Percentiles rank a stretch among this genome's conserved stretches.
Evolutionary conservation across 2,113 vertebrate species (phyloP).

Genomic region (Mola mola): DNA sequence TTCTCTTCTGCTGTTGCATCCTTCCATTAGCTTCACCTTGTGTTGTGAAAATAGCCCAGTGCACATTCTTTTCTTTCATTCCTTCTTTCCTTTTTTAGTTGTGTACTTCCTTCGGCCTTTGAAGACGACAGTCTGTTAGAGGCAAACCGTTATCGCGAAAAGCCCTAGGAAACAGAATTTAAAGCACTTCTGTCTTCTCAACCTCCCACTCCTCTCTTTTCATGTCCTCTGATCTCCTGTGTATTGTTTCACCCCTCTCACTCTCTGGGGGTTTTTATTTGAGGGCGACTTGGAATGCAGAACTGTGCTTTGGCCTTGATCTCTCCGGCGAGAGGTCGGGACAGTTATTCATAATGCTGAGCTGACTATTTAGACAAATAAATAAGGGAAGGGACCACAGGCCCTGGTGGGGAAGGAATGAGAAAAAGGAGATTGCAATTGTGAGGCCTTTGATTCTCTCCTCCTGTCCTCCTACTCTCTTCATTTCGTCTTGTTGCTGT

Average conservation of each 20-base stretch:
- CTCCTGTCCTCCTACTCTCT: slow-evolving; percentile 1
- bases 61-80: no score
- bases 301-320: slow-evolving; percentile 42
- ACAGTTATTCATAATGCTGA: slow-evolving; percentile 59
- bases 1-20: neutral
- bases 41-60: slow-evolving; percentile 6
- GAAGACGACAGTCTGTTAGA: slow-evolving; percentile 27
- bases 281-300: slow-evolving; percentile 28
- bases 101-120: slow-evolving; percentile 3
- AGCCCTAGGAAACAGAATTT: slow-evolving; percentile 22
- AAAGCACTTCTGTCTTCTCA: slow-evolving; percentile 9
- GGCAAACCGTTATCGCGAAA: slow-evolving; percentile 4
- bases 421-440: slow-evolving; percentile 7
- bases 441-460: slow-evolving; percentile 7
- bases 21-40: neutral
- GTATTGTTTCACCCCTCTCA: slow-evolving; percentile 5
- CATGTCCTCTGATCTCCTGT: slow-evolving; percentile 23
- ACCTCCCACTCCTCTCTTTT: slow-evolving; percentile 20
- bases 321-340: slow-evolving; percentile 35
- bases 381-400: slow-evolving; percentile 51
- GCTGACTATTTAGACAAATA: slow-evolving; percentile 56
- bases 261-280: slow-evolving; percentile 26
- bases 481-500: slow-evolving; percentile 3
- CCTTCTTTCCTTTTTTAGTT: no score
- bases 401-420: slow-evolving; percentile 11